Conservation (phyloP, 2,888 invertebrate species). For the Mimumesa dahlbomi region DNA sequence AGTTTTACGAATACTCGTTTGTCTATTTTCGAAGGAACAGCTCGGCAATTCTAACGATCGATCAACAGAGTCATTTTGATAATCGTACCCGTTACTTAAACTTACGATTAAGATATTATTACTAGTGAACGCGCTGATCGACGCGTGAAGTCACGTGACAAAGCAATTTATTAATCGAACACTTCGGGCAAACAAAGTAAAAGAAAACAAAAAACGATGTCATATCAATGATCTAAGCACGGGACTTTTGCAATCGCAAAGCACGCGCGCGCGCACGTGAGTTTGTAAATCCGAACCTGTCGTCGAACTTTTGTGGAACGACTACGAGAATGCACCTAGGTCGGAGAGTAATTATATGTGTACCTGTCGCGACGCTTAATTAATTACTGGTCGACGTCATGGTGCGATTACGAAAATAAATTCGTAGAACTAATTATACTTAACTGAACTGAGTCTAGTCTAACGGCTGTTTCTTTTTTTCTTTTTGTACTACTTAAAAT, state of each 20-base stretch:
- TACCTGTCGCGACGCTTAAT: not conserved
- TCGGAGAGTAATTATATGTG: not conserved
- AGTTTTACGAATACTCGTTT: no score
- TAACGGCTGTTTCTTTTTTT: conserved; percentile 52
- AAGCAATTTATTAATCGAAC: not conserved
- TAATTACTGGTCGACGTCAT: not conserved
- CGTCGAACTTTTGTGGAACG: not conserved
- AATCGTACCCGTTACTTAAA: not conserved
- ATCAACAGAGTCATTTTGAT: no score
- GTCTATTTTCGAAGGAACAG: no score
- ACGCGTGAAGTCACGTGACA: not conserved
- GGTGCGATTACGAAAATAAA: conserved; percentile 13
- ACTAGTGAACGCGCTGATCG: not conserved
- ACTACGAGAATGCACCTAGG: not conserved
- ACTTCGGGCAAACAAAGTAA: not conserved
- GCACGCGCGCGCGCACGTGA: not conserved
- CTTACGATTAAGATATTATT: not conserved
- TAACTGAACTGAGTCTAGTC: conserved; percentile 58
- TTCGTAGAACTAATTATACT: conserved; percentile 19
- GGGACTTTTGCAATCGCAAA: not conserved
- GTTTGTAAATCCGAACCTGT: not conserved
- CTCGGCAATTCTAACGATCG: no score
- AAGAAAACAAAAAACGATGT: not conserved
- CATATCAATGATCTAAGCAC: not conserved
- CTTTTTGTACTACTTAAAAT: conserved; percentile 29